phyloP scores from a whole-genome alignment of 2,888 invertebrate genomes.

The Octodonta nipae region DNA sequence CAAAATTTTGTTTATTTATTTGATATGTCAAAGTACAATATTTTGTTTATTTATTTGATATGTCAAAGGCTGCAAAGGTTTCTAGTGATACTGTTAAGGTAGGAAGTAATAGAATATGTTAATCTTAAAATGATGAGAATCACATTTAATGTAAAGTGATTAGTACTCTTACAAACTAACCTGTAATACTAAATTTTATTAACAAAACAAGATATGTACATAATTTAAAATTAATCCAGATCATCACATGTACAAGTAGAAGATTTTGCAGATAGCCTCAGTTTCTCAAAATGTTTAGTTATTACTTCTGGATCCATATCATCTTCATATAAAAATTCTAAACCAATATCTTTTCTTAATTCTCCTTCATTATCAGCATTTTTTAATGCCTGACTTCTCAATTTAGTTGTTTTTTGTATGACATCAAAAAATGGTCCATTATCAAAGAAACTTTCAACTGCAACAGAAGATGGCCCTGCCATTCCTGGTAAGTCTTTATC shows the following conservation, averaged over 20 bases:
- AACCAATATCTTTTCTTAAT: constrained; percentile 11
- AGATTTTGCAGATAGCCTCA: constrained; percentile 13
- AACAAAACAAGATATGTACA: too few relatives aligned
- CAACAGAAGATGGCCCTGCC: background rate
- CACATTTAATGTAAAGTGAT: too few relatives aligned
- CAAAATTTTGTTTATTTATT: too few relatives aligned
- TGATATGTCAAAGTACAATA: too few relatives aligned
- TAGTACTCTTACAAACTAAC: too few relatives aligned
- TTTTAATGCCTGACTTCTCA: constrained; percentile 11
- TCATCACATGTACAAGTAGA: constrained; percentile 19
- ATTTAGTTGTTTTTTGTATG: constrained; percentile 18
- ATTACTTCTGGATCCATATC: constrained; percentile 18
- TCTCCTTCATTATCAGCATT: constrained; percentile 12
- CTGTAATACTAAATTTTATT: too few relatives aligned
- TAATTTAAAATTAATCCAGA: too few relatives aligned
- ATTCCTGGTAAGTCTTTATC: background rate
- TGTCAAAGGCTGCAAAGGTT: too few relatives aligned
- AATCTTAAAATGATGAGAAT: too few relatives aligned
- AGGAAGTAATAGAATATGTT: too few relatives aligned
- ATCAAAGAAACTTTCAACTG: constrained; percentile 15
- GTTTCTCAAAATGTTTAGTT: constrained; percentile 17
- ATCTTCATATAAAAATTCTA: constrained; percentile 20
- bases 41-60: too few relatives aligned
- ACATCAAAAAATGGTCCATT: constrained; percentile 21
- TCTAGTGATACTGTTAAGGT: too few relatives aligned